phyloP scores from a whole-genome alignment of 2,888 invertebrate genomes.

The Trachelus troglodyta region DNA sequence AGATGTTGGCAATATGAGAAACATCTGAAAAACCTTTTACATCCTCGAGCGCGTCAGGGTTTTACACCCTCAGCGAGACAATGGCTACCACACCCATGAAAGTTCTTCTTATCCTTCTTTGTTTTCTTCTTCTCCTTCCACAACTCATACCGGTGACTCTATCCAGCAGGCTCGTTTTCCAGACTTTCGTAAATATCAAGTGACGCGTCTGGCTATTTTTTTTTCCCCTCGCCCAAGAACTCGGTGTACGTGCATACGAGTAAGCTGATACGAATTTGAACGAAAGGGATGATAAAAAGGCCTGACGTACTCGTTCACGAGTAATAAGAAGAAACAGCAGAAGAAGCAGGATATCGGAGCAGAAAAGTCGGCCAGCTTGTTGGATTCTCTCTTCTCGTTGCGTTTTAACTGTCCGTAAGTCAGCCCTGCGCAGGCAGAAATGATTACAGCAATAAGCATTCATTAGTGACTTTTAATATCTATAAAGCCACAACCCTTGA shows the following conservation, averaged over 20 bases:
- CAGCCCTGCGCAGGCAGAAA: too few species aligned
- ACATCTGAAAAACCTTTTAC: background rate
- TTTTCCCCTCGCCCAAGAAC: background rate
- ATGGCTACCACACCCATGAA: background rate
- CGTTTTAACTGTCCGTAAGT: too few species aligned
- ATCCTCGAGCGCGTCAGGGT: background rate
- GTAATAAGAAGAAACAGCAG: background rate
- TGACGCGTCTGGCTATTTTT: slow-evolving; percentile 8
- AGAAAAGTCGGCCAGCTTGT: too few species aligned
- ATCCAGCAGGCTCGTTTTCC: background rate
- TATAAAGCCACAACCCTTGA: too few species aligned
- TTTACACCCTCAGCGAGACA: background rate
- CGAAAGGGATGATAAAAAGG: background rate
- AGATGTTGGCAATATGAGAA: background rate
- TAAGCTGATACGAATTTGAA: background rate
- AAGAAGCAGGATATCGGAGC: background rate
- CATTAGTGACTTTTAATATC: too few species aligned
- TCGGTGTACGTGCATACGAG: background rate
- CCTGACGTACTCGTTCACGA: background rate
- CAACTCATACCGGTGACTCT: slow-evolving; percentile 28
- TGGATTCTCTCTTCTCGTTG: too few species aligned
- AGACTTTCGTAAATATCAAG: background rate
- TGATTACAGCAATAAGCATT: too few species aligned
- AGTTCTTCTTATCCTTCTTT: slow-evolving; percentile 6
- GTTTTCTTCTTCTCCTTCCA: slow-evolving; percentile 1